Base-by-base conservation (phyloP, 2,113 vertebrate species). In the Cololabis saira region DNA sequence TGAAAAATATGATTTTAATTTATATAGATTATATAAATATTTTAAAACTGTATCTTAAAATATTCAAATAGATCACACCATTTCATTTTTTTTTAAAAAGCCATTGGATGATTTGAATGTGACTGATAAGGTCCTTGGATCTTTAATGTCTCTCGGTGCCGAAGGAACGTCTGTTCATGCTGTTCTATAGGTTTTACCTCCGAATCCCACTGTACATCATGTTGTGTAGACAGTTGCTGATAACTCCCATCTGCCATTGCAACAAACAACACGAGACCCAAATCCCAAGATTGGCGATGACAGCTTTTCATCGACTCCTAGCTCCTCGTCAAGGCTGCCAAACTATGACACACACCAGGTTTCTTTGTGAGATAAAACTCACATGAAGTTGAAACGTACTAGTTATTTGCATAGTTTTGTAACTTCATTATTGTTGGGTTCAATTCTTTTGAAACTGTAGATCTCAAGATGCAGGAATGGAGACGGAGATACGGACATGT, bases 191-290 rank as follows among this genome's bases (percentile, higher is more conserved):
- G 3, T 27, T 41, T 7, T 40, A 24, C 12, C 45, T 8, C 5
- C 13, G 5, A 9, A 1, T 66, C 63, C 69, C 61, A 70, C 45
- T 50, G 18, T 33, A 12, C 47, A 30, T 82, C 68, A 69, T 54
- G 2, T 33, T 19, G 79, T 61, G 68, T 51, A 72, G 78, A 91
- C 81, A 85, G 75, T 41, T 72, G 1, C 66, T 68, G 88, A 87
- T 88, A 83, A 78, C 61, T 81, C 15, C 19, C 45, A 61, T 66
- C 73, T 87, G 68, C 57, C 52, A 49, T 59, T 43, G 60, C 16
- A 27, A 65, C 71, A 76, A 84, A 76, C 74, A 59, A 2, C 18
- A 57, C 30, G 3, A 27, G 40, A 61, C 37, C 3, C 30, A 72
- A 84, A 74, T 67, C 50, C 18, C 61, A 67, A 12, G 45, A 67